Percentiles rank a stretch among this genome's conserved stretches.
phyloP scores from a whole-genome alignment of 2,888 invertebrate genomes.

The Siphlonurus alternatus region DNA sequence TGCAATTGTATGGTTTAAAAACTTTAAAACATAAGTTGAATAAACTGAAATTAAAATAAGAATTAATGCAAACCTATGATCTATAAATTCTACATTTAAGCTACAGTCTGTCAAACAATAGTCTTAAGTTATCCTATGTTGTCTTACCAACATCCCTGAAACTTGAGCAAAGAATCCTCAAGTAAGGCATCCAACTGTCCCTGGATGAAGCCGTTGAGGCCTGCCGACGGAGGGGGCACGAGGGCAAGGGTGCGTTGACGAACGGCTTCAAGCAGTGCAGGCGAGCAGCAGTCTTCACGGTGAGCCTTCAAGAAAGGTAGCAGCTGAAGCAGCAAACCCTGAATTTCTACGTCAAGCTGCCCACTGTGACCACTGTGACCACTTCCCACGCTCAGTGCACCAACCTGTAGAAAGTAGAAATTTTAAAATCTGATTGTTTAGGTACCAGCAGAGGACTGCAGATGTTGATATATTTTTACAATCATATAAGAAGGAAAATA shows the following conservation, averaged over 20 bases:
- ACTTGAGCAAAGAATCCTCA: constrained; percentile 27
- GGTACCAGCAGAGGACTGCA: too few relatives aligned
- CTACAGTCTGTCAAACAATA: too few relatives aligned
- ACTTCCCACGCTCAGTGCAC: not conserved
- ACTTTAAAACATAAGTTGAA: too few relatives aligned
- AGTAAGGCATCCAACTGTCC: constrained; percentile 25
- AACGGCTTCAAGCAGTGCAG: constrained; percentile 33
- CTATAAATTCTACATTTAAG: too few relatives aligned
- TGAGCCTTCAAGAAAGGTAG: constrained; percentile 35
- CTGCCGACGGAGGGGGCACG: constrained; percentile 18
- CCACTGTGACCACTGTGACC: not conserved
- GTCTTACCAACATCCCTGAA: constrained; percentile 28
- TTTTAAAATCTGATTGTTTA: too few relatives aligned
- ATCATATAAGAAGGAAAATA: too few relatives aligned
- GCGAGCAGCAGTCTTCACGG: constrained; percentile 35
- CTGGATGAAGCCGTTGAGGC: not conserved
- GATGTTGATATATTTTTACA: too few relatives aligned
- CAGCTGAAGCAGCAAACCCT: constrained; percentile 33
- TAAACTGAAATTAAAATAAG: too few relatives aligned
- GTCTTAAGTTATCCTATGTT: too few relatives aligned
- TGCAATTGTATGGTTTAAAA: too few relatives aligned
- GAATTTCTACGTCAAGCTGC: constrained; percentile 15
- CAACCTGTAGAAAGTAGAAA: too few relatives aligned
- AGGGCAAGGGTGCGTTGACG: constrained; percentile 32
- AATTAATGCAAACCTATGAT: too few relatives aligned